These are phyloP conservation scores for Geopemphigus sp. DNA, from an alignment of 1,140 invertebrate genomes.

Conservation along the genomic window DNA sequence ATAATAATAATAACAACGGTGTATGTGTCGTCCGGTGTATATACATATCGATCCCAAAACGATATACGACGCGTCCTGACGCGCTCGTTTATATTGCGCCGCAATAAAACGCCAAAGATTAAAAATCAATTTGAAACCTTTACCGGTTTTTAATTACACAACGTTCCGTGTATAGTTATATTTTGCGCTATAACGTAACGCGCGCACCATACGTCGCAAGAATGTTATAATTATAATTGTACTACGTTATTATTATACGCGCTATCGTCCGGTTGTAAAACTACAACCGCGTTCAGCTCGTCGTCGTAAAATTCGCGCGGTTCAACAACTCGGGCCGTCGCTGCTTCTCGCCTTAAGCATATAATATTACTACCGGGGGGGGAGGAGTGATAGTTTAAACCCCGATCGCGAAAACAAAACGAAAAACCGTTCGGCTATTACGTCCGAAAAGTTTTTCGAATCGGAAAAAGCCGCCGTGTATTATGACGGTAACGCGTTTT, in stretches of 20 bases:
- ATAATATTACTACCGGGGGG: too few species aligned
- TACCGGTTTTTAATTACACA: constrained; percentile 16
- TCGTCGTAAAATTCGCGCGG: constrained; percentile 5
- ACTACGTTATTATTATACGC: background rate
- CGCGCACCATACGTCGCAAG: background rate
- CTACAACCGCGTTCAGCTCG: background rate
- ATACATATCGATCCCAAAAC: background rate
- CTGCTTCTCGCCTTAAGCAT: background rate
- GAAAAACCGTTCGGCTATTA: too few species aligned
- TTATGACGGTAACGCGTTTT: too few species aligned
- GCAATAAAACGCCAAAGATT: background rate
- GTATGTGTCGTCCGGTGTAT: too few species aligned
- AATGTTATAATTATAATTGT: constrained; percentile 11
- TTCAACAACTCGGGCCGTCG: background rate
- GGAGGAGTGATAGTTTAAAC: too few species aligned
- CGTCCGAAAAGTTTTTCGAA: too few species aligned
- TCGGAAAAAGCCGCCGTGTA: too few species aligned
- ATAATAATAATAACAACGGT: too few species aligned
- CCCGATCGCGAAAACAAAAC: too few species aligned
- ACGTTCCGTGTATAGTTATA: background rate
- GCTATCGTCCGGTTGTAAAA: constrained; percentile 1
- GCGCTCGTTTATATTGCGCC: background rate
- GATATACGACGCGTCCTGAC: background rate
- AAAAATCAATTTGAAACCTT: constrained; percentile 32
- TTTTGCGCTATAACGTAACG: too few species aligned